Percentiles rank a stretch among this genome's conserved stretches.
Evolutionary conservation across 2,113 vertebrate species (phyloP).

Genomic region (Epinephelus cyanopodus): DNA sequence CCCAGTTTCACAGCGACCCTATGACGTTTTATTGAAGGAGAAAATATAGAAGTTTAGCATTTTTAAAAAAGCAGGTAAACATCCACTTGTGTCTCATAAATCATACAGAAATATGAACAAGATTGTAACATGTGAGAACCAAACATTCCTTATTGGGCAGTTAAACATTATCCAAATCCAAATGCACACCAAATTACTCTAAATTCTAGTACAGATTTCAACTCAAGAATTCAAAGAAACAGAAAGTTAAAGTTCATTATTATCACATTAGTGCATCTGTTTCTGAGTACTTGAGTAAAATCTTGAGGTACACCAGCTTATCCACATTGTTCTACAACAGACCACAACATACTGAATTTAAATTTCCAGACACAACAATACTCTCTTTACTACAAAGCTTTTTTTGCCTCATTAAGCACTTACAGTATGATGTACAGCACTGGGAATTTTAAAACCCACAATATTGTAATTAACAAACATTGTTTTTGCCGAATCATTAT

Average conservation of each 20-base stretch:
- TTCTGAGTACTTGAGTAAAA: neutral
- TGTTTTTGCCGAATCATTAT: slow-evolving; percentile 14
- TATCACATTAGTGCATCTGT: neutral
- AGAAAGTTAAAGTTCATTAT: neutral
- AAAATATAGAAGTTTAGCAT: neutral
- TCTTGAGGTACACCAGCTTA: neutral
- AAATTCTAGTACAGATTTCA: neutral
- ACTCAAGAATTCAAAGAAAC: neutral
- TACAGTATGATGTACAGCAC: neutral
- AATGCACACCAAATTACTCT: neutral
- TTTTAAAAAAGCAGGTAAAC: neutral
- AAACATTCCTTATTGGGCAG: neutral
- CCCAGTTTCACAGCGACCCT: too few relatives aligned
- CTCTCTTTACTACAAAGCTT: neutral
- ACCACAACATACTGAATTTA: neutral
- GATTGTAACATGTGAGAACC: neutral
- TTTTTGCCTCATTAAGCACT: slow-evolving; percentile 1
- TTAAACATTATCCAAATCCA: neutral
- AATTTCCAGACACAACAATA: neutral
- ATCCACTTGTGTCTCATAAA: neutral
- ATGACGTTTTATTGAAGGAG: neutral
- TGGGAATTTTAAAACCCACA: neutral
- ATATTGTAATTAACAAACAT: slow-evolving; percentile 1
- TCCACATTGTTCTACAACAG: neutral
- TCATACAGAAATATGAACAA: neutral